phyloP scores from a whole-genome alignment of 2,113 vertebrate species.

The Oreotrochilus melanogaster region DNA sequence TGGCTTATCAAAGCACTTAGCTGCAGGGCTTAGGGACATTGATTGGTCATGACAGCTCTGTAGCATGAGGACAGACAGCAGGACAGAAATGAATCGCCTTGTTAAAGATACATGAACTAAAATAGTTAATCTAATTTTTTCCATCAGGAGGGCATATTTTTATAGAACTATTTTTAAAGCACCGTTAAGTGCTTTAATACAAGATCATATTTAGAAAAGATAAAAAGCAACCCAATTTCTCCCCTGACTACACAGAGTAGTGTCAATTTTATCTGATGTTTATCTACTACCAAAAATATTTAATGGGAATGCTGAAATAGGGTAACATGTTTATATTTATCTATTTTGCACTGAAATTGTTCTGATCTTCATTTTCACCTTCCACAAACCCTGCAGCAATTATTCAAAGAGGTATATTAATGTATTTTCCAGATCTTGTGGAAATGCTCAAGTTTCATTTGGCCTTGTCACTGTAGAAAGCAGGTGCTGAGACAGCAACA shows the following conservation, averaged over 20 bases:
- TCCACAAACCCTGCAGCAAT: neutral
- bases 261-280: neutral
- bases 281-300: neutral
- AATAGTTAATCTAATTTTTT: neutral
- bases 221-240: neutral
- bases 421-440: neutral
- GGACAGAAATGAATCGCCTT: neutral
- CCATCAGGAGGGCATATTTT: neutral
- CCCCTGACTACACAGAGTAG: neutral
- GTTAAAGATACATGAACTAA: neutral
- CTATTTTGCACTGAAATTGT: neutral
- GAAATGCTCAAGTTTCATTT: neutral
- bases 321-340: neutral
- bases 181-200: neutral
- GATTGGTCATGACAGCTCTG: constrained; percentile 26
- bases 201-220: neutral
- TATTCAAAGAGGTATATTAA: neutral
- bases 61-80: neutral
- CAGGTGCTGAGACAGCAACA: neutral
- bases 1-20: constrained; percentile 35
- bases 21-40: constrained; percentile 34
- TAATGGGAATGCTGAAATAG: neutral
- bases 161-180: neutral
- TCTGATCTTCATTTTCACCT: neutral
- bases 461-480: neutral